phyloP scores from a whole-genome alignment of 37 sponge, comb jelly and placozoan species.

The Lycopodina hypogea region DNA sequence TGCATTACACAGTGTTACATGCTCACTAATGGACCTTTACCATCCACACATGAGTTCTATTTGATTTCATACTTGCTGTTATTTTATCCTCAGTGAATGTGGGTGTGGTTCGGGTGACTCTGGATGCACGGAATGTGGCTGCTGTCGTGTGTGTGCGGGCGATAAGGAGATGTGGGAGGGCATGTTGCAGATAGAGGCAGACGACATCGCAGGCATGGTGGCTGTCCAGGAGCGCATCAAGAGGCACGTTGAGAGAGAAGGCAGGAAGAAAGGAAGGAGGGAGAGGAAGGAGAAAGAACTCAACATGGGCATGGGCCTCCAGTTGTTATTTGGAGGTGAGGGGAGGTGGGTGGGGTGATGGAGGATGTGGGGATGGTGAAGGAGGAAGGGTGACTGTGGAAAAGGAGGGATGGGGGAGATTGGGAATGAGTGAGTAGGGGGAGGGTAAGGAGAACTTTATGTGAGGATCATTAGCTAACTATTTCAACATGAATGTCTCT shows the following conservation, averaged over 20 bases:
- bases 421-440: neutral
- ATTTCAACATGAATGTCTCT: no score
- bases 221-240: slow-evolving; percentile 5
- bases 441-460: neutral
- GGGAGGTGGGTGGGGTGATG: neutral
- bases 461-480: no score
- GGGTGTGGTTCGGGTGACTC: slow-evolving; percentile 94
- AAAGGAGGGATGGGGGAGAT: neutral
- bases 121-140: slow-evolving; percentile 90
- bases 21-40: no score
- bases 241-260: slow-evolving; percentile 9
- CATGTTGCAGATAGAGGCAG: slow-evolving; percentile 5
- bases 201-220: slow-evolving; percentile 20
- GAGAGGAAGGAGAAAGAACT: slow-evolving; percentile 41
- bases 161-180: slow-evolving; percentile 67
- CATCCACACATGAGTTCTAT: no score
- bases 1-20: no score
- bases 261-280: slow-evolving; percentile 32
- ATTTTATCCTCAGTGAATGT: slow-evolving; percentile 64
- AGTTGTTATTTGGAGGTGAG: slow-evolving; percentile 67
- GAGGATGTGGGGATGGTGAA: slow-evolving; percentile 14
- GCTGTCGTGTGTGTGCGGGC: slow-evolving; percentile 85
- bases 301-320: slow-evolving; percentile 47
- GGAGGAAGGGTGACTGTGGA: neutral
- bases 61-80: neutral